These are phyloP conservation scores for Pentalonia nigronervosa DNA, from an alignment of 1,140 invertebrate genomes.

Conservation along the genomic window DNA sequence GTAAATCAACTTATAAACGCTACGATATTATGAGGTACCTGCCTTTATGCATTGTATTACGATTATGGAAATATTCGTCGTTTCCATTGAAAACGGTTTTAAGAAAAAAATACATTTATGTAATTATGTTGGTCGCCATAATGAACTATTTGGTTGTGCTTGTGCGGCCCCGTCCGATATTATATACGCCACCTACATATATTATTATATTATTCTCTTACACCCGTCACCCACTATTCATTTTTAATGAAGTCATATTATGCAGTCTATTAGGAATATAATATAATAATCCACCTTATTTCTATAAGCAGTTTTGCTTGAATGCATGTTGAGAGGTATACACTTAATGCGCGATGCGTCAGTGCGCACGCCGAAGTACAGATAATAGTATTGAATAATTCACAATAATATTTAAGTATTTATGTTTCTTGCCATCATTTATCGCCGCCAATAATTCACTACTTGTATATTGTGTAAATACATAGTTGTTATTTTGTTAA, in stretches of 20 bases:
- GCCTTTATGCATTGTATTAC: not conserved
- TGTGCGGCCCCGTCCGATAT: not conserved
- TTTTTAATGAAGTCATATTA: conserved; percentile 1
- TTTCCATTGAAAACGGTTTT: not conserved
- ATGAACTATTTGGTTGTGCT: not conserved
- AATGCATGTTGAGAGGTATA: not conserved
- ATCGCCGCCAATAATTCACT: not conserved
- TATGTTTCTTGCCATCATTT: not conserved
- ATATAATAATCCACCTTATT: conserved; percentile 12
- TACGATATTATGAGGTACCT: not conserved
- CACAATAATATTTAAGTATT: not conserved
- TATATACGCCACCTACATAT: not conserved
- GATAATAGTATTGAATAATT: not conserved
- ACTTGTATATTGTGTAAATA: not conserved
- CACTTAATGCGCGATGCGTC: not conserved
- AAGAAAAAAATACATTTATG: not conserved
- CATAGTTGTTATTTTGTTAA: not conserved
- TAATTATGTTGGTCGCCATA: not conserved
- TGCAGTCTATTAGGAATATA: not conserved
- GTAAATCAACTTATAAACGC: not conserved
- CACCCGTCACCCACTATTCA: not conserved
- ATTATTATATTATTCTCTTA: not conserved
- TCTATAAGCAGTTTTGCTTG: not conserved
- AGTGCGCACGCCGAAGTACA: not conserved
- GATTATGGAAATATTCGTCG: not conserved